phyloP scores from a whole-genome alignment of 2,113 vertebrate genomes.

The Isurus oxyrinchus region DNA sequence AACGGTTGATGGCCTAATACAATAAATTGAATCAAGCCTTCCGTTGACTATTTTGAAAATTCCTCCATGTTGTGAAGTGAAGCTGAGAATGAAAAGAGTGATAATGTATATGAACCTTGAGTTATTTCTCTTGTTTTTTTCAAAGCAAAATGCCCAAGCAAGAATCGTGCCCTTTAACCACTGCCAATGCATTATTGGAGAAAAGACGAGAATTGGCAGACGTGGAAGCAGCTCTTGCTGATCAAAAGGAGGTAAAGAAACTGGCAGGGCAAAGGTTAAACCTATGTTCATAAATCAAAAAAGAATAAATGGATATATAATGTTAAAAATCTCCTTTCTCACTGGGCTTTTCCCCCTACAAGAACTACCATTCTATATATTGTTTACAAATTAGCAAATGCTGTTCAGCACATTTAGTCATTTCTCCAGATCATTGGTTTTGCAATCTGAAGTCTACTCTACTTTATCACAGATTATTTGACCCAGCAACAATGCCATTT shows the following conservation, averaged over 20 bases:
- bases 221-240: constrained; percentile 44
- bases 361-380: background rate
- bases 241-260: constrained; percentile 55
- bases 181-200: constrained; percentile 47
- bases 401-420: background rate
- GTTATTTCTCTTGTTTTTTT: background rate
- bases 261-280: background rate
- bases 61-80: background rate
- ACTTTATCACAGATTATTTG: background rate
- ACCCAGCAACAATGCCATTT: background rate
- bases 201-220: constrained; percentile 52
- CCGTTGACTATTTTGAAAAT: background rate
- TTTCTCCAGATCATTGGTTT: background rate
- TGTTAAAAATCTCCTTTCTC: background rate
- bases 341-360: background rate
- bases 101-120: background rate
- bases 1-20: background rate
- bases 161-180: background rate
- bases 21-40: background rate
- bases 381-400: background rate
- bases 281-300: background rate
- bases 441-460: background rate
- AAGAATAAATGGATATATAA: background rate
- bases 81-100: background rate
- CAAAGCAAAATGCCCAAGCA: constrained; percentile 40